Evolutionary conservation across 2,888 invertebrate species (phyloP).

Genomic region (Eucera pruinosa): DNA sequence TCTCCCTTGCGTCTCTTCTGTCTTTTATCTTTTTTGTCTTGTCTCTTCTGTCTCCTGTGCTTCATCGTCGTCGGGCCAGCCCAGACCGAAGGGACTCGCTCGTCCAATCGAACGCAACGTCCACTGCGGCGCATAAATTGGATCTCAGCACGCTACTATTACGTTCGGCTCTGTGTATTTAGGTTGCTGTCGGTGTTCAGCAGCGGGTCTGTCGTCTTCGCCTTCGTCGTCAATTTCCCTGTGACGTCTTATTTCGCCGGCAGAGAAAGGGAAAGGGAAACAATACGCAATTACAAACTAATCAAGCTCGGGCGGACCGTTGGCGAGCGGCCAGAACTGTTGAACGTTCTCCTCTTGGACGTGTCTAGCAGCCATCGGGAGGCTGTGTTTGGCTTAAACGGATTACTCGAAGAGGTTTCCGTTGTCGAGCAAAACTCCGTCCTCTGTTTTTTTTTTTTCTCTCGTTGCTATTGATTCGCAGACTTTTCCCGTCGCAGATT

Average conservation of each 20-base stretch:
- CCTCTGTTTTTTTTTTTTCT: background rate
- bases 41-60: background rate
- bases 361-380: conserved; percentile 61
- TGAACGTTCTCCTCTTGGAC: conserved; percentile 61
- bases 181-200: conserved; percentile 2
- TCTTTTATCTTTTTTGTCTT: conserved; percentile 1
- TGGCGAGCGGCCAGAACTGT: conserved; percentile 76
- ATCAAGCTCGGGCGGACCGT: conserved; percentile 70
- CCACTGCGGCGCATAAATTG: conserved; percentile 24
- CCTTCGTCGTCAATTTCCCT: conserved; percentile 27
- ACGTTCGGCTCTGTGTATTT: background rate
- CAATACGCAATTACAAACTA: conserved; percentile 79
- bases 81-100: background rate
- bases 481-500: background rate
- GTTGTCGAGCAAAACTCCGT: conserved; percentile 11
- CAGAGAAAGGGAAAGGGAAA: conserved; percentile 66
- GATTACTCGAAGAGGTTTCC: conserved; percentile 53
- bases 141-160: background rate
- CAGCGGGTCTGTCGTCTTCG: too few species aligned
- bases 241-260: conserved; percentile 44
- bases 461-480: background rate
- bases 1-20: conserved; percentile 14
- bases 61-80: too few species aligned
- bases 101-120: conserved; percentile 11
- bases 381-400: conserved; percentile 65